Base-by-base conservation (phyloP, 1,140 invertebrate species). In the Geopemphigus sp. region DNA sequence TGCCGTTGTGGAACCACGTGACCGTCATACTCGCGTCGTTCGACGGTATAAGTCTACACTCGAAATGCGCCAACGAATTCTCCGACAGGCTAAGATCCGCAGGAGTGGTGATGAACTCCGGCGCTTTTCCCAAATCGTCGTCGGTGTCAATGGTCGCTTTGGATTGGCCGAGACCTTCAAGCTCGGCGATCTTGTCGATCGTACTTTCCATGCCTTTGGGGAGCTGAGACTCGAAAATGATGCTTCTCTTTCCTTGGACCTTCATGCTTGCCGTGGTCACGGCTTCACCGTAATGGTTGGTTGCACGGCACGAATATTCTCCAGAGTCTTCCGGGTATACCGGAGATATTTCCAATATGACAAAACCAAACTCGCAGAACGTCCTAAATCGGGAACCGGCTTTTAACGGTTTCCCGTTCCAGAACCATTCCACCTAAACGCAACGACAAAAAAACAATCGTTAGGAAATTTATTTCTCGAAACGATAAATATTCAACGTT, bases 1-100 rank as follows among this genome's bases (percentile, higher is more conserved):
- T 95, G 50, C 95, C 96, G 85, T 98, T 97, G 83, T 97, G 95
- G 90, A 92, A 98, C 96, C 96, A 98, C 86, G 98, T 96, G 19
- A 98, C 94, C 82, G 92, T 89, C 92, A 98, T 93, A 80, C 92
- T 94, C 1, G 94, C 92, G 87, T 98, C 95, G 83, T 95, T 94
- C 12, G 95, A 90, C n/a, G 96, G 96, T 78, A 91, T 90, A 26
- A 97, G 86, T 57, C 93, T 90, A 82, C 94, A 96, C 87, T 98
- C 95, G 83, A 98, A 96, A 85, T 97, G 95, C 81, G 95, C 95
- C 66, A 96, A 87, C 14, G 92, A 91, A 83, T 97, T 97, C 87
- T 98, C 96, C 17, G 89, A 87, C n/a, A 98, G 86, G 19, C 90
- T 90, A 70, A 95, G 87, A 86, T 97, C 95, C 22, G 91, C 89